Base-by-base conservation (phyloP, 2,113 vertebrate species). In the Hystrix cristata region DNA sequence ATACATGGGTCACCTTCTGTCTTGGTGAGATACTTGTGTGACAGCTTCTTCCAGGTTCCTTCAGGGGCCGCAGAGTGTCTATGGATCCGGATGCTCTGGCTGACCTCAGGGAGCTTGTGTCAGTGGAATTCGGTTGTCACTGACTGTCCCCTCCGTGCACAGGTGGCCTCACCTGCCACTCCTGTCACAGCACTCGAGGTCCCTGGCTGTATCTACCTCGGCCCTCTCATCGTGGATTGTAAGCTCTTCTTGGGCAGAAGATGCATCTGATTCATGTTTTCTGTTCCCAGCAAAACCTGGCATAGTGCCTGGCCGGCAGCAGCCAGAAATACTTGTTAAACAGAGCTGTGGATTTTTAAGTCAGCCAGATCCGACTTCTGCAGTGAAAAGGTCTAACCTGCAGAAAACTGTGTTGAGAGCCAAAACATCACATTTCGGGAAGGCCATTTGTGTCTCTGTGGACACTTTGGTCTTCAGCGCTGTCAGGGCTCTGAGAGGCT, bases 241-340 rank as follows among this genome's bases (percentile, higher is more conserved):
- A 95, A 95, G 72, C 76, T 94, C 94, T 92, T 92, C 51, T n/a
- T 91, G 94, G 88, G 90, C 71, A 94, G 93, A 95, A 76, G 48
- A 67, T 51, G 23, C 27, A n/a, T 91, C 91, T 57, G 85, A 93
- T 95, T 95, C 83, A 69, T 90, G 43, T 78, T 90, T 88, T 87
- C 88, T 93, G 3, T 91, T 94, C 64, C 71, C 76, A 94, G 82
- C 38, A 85, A 91, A 94, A 74, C n/a, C 48, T 94, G 94, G 93
- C 88, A 27, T 19, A 31, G 64, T 69, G 80, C 87, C 90, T 84
- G 57, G 48, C 25, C 29, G 18, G 65, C 81, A 89, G 80, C 48
- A 51, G 12, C 90, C 82, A 59, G 38, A 97, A 87, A 64, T 72
- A 78, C 74, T 95, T 94, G 15, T 87, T 72, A 57, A 78, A 72